Evolutionary conservation across 2,888 invertebrate genomes (phyloP), one percentile per base, ranked within the genome.

Genomic region (Thera obeliscata): DNA sequence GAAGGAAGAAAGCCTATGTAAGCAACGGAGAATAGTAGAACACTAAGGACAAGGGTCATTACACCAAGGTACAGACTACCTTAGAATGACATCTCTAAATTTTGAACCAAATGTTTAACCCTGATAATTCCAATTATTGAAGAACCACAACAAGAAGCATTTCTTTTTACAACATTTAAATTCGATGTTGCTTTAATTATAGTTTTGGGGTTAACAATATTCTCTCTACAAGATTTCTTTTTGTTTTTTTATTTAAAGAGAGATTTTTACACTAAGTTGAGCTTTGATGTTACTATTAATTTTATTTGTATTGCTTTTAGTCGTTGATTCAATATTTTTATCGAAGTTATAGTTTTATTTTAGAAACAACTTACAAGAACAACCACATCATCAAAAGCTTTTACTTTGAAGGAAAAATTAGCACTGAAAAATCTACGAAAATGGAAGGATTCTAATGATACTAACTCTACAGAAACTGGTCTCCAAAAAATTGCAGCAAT

Each of bases 81-180:
- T 60, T 59, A 48, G 61, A 61, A 71, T 57, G 66, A 69, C 69
- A 66, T 85, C 85, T 88, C 77, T 74, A 87, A 86, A 72, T 85
- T 58, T 83, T 82, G 87, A 91, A 90, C 80, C 81, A 91, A 89
- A 90, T 84, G 83, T 86, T 83, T 82, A 92, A 93, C 93, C 93
- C 93, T 93, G 93, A 92, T 92, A 89, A 90, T 87, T 93, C 93
- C 93, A 92, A 83, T 89, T 87, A 87, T 87, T 87, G 89, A 90
- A 82, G 78, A 82, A 83, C 83, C 81, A 84, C 85, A 87, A 89
- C 87, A 89, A 87, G 86, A 88, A 89, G 89, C 89, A 87, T 86
- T 89, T 87, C 82, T 78, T 62, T 54, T 84, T 85, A 88, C 89
- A 89, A 89, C 87, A 87, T 88, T 83, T 93, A 92, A 91, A 93